phyloP scores from a whole-genome alignment of 1,140 invertebrate genomes.

The Drosophila serrata region DNA sequence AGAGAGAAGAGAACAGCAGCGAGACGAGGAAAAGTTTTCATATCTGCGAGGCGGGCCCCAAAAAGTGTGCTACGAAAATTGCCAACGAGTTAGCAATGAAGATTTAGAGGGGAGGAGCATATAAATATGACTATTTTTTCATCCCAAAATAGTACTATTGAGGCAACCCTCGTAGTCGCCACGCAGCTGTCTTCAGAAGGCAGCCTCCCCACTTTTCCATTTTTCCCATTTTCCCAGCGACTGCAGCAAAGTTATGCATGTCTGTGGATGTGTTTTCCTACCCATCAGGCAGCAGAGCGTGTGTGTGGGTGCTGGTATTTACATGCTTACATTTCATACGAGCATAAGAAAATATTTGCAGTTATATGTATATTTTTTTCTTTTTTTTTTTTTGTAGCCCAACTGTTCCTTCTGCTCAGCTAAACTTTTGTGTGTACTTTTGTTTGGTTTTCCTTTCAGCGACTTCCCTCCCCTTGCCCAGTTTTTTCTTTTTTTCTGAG shows the following conservation, averaged over 20 bases:
- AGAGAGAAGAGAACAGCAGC: slow-evolving; percentile 8
- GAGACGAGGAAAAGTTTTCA: slow-evolving; percentile 17
- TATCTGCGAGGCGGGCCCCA: slow-evolving; percentile 13
- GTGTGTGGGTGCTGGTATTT: slow-evolving; percentile 52
- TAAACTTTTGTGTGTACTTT: slow-evolving; percentile 73
- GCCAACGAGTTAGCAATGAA: slow-evolving; percentile 6
- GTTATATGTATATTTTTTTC: slow-evolving; percentile 49
- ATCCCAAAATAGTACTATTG: slow-evolving; percentile 9
- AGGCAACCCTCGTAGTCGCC: slow-evolving; percentile 34
- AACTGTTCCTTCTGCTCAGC: slow-evolving; percentile 33
- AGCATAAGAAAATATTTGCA: slow-evolving; percentile 82
- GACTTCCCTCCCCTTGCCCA: background rate
- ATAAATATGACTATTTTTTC: background rate
- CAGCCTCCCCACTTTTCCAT: background rate
- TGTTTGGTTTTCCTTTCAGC: slow-evolving; percentile 69
- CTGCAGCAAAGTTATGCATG: slow-evolving; percentile 56
- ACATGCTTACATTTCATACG: slow-evolving; percentile 75
- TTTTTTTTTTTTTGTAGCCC: slow-evolving; percentile 28
- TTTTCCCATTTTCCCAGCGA: slow-evolving; percentile 34
- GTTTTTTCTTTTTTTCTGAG: slow-evolving; percentile 5
- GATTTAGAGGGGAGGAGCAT: slow-evolving; percentile 26
- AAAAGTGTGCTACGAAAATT: slow-evolving; percentile 29
- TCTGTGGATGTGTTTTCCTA: slow-evolving; percentile 34
- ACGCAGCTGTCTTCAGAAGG: slow-evolving; percentile 32
- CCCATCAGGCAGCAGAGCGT: slow-evolving; percentile 16